Conservation (phyloP, 2,797 vertebrate genomes). For the Aeoliscus strigatus region DNA sequence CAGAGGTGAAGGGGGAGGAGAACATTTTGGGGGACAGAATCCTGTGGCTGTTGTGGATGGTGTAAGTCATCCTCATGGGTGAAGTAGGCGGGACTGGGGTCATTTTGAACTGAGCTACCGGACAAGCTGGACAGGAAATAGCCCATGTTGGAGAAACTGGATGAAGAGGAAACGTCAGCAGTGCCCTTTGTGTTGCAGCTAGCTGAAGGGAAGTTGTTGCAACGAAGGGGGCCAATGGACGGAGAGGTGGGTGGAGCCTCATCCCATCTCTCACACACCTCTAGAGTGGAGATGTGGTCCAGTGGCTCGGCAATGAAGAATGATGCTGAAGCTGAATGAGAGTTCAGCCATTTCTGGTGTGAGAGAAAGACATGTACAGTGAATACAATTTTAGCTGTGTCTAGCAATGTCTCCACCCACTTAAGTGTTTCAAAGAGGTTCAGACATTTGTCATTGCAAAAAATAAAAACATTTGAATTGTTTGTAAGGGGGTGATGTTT, state of each 20-base stretch:
- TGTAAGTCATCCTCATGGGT: conserved; percentile 41
- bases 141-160: conserved; percentile 69
- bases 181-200: conserved; percentile 15
- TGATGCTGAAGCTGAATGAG: conserved; percentile 12
- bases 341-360: conserved; percentile 68
- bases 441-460: no score
- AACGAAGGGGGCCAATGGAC: conserved; percentile 27
- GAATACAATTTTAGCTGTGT: no score
- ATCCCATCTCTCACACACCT: conserved; percentile 43
- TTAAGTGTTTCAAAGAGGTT: no score
- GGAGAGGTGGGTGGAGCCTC: conserved; percentile 4
- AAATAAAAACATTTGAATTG: no score
- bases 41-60: not conserved
- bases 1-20: conserved; percentile 4
- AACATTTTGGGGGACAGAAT: conserved; percentile 11
- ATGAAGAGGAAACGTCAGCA: conserved; percentile 33
- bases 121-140: conserved; percentile 64
- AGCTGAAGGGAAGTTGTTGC: not conserved
- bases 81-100: conserved; percentile 55
- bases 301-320: conserved; percentile 35
- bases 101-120: conserved; percentile 3
- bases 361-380: no score
- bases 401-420: no score
- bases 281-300: conserved; percentile 59
- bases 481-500: no score